Percentiles rank a stretch among this genome's conserved stretches.
Conservation (phyloP, 2,888 invertebrate species). For the Scaptomyza polygonia region DNA sequence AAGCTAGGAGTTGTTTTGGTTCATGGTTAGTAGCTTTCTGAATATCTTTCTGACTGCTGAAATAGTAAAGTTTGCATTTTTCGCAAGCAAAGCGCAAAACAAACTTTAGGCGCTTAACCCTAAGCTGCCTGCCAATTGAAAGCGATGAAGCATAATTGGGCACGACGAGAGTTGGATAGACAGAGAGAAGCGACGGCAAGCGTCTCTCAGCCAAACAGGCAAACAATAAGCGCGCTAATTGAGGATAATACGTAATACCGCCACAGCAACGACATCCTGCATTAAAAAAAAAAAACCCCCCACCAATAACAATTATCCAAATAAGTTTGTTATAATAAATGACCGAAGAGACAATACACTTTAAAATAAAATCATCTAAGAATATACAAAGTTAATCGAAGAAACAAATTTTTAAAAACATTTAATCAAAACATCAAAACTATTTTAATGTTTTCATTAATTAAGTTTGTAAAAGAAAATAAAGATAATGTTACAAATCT, state of each 20-base stretch:
- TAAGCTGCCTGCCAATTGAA: conserved; percentile 66
- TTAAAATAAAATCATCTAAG: background rate
- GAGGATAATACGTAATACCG: conserved; percentile 68
- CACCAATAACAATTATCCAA: conserved; percentile 35
- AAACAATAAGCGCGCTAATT: conserved; percentile 78
- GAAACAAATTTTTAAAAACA: too few relatives aligned
- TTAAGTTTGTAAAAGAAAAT: too few relatives aligned
- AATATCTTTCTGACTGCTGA: conserved; percentile 46
- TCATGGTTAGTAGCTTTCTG: conserved; percentile 46
- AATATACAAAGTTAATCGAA: background rate
- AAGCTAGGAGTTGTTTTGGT: conserved; percentile 34
- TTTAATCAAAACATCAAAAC: too few relatives aligned
- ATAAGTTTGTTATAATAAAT: background rate
- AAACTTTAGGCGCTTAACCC: conserved; percentile 71
- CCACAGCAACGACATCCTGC: conserved; percentile 31
- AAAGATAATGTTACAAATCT: too few relatives aligned
- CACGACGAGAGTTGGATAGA: too few relatives aligned
- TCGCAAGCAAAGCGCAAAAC: conserved; percentile 47
- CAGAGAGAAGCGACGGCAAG: too few relatives aligned
- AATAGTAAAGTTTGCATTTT: conserved; percentile 72
- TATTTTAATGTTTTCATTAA: too few relatives aligned
- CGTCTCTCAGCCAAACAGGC: conserved; percentile 29
- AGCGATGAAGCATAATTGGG: conserved; percentile 42
- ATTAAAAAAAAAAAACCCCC: background rate
- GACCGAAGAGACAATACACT: conserved; percentile 19